These are phyloP conservation scores for Tanypteryx hageni DNA, from an alignment of 2,888 invertebrate species.

Conservation along the genomic window DNA sequence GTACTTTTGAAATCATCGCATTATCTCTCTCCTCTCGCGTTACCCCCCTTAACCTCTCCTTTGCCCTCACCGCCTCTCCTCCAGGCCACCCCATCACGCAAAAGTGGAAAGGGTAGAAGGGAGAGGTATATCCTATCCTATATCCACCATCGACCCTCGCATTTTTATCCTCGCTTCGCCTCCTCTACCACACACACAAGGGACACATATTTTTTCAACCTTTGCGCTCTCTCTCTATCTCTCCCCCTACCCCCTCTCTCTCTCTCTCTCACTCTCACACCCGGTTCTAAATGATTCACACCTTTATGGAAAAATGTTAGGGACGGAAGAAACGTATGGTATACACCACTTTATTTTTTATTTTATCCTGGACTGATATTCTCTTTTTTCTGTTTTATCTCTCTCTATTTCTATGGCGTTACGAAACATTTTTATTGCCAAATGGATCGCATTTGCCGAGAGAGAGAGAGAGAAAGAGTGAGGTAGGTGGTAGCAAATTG, in stretches of 20 bases:
- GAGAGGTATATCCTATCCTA: neutral
- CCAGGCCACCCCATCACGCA: neutral
- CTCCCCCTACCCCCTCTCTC: neutral
- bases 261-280: neutral
- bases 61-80: neutral
- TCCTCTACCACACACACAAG: neutral
- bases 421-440: constrained; percentile 23
- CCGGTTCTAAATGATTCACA: constrained; percentile 50
- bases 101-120: neutral
- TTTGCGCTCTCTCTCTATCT: neutral
- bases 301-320: constrained; percentile 32
- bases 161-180: constrained; percentile 13
- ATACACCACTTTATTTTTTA: neutral
- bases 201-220: constrained; percentile 40
- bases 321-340: constrained; percentile 39
- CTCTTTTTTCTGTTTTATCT: neutral
- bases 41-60: too few species aligned
- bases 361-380: neutral
- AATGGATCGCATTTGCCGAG: neutral
- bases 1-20: constrained; percentile 43
- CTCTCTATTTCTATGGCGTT: neutral
- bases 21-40: neutral
- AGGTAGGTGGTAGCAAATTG: neutral
- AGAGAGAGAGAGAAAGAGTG: neutral
- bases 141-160: constrained; percentile 20